Evolutionary conservation across 2,113 vertebrate genomes (phyloP).

Genomic region (Petroica traversi): DNA sequence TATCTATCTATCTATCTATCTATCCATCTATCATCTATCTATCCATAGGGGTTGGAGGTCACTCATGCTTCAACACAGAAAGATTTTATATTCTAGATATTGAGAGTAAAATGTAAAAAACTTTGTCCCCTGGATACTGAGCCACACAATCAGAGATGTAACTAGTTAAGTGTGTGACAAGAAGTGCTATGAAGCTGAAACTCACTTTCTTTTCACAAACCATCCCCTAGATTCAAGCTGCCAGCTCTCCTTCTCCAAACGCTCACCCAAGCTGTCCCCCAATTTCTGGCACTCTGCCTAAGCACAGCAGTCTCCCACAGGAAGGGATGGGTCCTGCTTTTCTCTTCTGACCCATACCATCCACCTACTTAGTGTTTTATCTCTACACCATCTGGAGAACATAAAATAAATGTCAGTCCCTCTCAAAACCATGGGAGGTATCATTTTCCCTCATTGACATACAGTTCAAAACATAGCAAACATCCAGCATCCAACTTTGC

Average conservation of each 20-base stretch:
- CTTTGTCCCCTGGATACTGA: neutral
- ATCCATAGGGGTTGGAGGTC: neutral
- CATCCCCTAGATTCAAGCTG: neutral
- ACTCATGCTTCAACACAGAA: neutral
- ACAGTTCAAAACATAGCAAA: neutral
- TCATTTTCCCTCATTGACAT: rapidly evolving
- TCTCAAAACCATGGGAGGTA: neutral
- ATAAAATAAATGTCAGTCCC: neutral
- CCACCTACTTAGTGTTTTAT: neutral
- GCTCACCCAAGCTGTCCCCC: neutral
- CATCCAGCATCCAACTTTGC: neutral
- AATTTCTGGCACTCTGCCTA: neutral
- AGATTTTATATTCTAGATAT: neutral
- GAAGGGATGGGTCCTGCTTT: neutral
- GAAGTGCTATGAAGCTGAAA: neutral
- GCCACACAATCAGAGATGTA: neutral
- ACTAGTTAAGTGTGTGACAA: neutral
- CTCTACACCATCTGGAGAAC: neutral
- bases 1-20: neutral
- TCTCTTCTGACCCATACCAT: neutral
- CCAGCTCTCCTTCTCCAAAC: neutral
- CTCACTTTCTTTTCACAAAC: neutral
- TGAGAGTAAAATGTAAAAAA: neutral
- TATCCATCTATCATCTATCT: neutral
- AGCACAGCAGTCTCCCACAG: neutral